Evolutionary conservation across 2,888 invertebrate genomes (phyloP), one percentile per base, ranked within the genome.

Genomic region (Aelia acuminata): DNA sequence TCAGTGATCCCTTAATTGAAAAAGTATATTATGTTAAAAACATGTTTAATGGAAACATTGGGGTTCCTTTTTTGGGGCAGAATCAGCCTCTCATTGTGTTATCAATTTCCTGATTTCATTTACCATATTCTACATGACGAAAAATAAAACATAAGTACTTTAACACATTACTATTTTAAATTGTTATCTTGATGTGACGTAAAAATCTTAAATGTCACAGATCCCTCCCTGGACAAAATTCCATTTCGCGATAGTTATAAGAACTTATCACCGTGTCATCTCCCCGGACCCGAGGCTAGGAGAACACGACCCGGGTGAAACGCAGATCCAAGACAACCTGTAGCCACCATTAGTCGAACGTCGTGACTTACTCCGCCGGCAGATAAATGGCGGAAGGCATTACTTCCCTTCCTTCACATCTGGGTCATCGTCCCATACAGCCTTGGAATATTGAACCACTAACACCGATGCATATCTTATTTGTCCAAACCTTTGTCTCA

Each of bases 271-370:
- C 18, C 18, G 18, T 70, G 63, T 35, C 31, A 70, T 70, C 63
- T 70, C 31, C 31, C 63, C 18, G 31, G 18, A 18, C 43, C 15
- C 39, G 0, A 80, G 75, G 43, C 75, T 4, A 43, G 80, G 22
- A 4, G 22, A 47, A 80, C 63, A 70, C 63, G 63, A 70, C 63
- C 18, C 26, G 35, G 43, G 80, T 80, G 80, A 80, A 80, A 80
- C 43, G 80, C 43, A 43, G 43, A 80, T 80, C 39, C 43, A 43
- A n/a, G 80, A 47, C 80, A 80, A 80, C 80, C 80, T 80, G 80
- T 47, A 43, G 22, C 80, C n/a, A 22, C 43, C 80, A 47, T 47
- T 80, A 47, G 80, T 43, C 43, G 18, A n/a, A n/a, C 43, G 11
- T 80, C 80, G 80, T 80, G 80, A 80, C 80, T 80, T 47, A 80